Conservation (phyloP, 2,797 vertebrate genomes). For the Mico argentatus region DNA sequence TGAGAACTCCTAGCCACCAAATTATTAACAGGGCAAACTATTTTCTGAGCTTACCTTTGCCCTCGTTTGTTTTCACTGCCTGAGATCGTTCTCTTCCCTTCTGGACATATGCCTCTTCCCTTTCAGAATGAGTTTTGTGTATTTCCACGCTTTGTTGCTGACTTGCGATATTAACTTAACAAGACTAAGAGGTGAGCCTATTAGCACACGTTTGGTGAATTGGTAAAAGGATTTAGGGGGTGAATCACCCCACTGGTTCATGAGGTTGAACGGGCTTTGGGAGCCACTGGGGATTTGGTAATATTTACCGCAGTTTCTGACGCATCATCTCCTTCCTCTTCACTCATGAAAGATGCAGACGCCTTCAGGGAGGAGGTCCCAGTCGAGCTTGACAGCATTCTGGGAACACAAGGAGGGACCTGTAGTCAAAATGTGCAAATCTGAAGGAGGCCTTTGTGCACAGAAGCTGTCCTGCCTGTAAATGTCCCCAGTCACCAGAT, state of each 20-base stretch:
- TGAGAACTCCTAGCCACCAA: neutral
- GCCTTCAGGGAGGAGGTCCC: conserved; percentile 8
- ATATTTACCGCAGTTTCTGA: neutral
- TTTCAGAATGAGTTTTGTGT: neutral
- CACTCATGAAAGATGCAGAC: conserved; percentile 3
- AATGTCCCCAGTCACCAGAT: neutral
- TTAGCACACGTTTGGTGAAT: neutral
- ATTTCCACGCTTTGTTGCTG: neutral
- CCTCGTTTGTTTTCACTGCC: neutral
- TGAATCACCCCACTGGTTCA: neutral
- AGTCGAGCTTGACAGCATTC: conserved; percentile 57
- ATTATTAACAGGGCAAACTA: neutral
- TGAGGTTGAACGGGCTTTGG: neutral
- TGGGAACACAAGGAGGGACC: conserved; percentile 54
- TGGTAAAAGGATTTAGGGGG: neutral
- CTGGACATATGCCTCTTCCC: neutral
- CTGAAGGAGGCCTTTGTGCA: conserved; percentile 45
- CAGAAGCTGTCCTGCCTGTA: conserved; percentile 34
- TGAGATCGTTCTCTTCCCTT: neutral
- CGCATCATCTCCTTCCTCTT: neutral
- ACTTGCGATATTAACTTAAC: neutral
- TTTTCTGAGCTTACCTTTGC: neutral
- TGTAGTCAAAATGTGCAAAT: neutral
- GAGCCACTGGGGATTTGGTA: neutral
- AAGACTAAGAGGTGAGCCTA: rapidly evolving